A percentile compares a stretch with the other conserved stretches of the same genome.
Evolutionary conservation across 2,797 vertebrate species (phyloP).

Genomic region (Danio kyathit): DNA sequence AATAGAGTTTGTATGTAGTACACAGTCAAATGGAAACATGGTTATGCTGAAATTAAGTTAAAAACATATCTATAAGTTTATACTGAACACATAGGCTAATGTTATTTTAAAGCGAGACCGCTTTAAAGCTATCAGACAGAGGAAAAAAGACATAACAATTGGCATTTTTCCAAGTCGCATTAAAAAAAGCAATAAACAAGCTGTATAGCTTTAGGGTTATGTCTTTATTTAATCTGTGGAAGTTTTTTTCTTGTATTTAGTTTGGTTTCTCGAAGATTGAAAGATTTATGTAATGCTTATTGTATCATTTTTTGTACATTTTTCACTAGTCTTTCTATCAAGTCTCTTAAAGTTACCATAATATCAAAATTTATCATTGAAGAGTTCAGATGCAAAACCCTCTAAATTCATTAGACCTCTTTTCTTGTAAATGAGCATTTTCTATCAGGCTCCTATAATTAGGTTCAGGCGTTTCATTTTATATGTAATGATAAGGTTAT

Average conservation of each 20-base stretch:
- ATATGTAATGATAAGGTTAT: too few species aligned
- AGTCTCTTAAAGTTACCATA: neutral
- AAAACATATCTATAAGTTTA: constrained; percentile 34
- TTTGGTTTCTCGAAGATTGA: neutral
- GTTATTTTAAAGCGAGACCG: constrained; percentile 36
- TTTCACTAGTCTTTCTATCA: neutral
- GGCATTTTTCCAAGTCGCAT: constrained; percentile 6
- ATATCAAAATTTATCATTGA: neutral
- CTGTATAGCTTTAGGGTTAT: constrained; percentile 6
- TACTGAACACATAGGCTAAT: constrained; percentile 26
- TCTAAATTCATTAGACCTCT: too few species aligned
- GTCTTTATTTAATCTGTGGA: neutral
- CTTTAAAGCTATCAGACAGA: constrained; percentile 15
- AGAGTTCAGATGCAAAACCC: too few species aligned
- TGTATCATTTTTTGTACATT: neutral
- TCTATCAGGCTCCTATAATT: too few species aligned
- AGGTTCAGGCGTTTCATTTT: too few species aligned
- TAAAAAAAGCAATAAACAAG: constrained; percentile 3
- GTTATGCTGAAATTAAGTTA: constrained; percentile 37
- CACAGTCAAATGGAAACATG: constrained; percentile 26
- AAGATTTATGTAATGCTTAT: neutral
- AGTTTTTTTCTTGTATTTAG: neutral
- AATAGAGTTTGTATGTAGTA: constrained; percentile 38
- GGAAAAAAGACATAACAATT: constrained; percentile 20
- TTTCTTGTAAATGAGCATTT: too few species aligned